phyloP scores from a whole-genome alignment of 64 coral and sea anemone genomes.

The Stichodactyla mertensii region DNA sequence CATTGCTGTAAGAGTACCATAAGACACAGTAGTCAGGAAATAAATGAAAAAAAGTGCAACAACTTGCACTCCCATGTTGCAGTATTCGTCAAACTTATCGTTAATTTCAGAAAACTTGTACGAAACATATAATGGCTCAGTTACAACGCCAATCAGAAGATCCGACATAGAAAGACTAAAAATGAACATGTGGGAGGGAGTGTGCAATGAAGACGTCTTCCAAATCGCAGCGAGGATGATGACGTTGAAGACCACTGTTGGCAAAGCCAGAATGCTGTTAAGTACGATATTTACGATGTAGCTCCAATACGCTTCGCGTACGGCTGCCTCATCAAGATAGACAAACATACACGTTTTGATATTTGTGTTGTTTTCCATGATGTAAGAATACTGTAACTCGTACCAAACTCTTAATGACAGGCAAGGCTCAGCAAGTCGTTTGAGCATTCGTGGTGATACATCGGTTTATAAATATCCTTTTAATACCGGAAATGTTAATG shows the following conservation, averaged over 20 bases:
- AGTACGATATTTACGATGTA: slow-evolving; percentile 25
- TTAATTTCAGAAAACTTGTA: slow-evolving; percentile 16
- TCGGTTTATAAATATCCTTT: too few species aligned
- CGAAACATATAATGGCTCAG: slow-evolving; percentile 25
- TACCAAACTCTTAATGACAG: too few species aligned
- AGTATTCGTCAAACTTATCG: not conserved
- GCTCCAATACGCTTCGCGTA: slow-evolving; percentile 6
- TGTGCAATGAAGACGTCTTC: slow-evolving; percentile 3
- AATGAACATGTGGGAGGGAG: slow-evolving; percentile 31
- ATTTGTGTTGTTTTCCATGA: not conserved
- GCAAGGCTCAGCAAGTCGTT: too few species aligned
- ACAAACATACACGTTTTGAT: not conserved
- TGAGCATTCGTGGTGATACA: too few species aligned
- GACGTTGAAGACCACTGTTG: slow-evolving; percentile 15
- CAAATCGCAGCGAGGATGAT: slow-evolving; percentile 26
- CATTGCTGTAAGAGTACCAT: slow-evolving; percentile 17
- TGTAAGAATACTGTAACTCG: not conserved
- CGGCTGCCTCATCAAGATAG: not conserved
- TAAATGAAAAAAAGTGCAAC: slow-evolving; percentile 18
- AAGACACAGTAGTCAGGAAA: slow-evolving; percentile 33
- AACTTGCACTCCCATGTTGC: not conserved
- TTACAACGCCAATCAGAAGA: slow-evolving; percentile 13
- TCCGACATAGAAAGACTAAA: slow-evolving; percentile 31
- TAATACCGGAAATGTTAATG: too few species aligned
- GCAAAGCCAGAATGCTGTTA: not conserved